Evolutionary conservation across 2,888 invertebrate species (phyloP).

Genomic region (Prosapia bicincta): DNA sequence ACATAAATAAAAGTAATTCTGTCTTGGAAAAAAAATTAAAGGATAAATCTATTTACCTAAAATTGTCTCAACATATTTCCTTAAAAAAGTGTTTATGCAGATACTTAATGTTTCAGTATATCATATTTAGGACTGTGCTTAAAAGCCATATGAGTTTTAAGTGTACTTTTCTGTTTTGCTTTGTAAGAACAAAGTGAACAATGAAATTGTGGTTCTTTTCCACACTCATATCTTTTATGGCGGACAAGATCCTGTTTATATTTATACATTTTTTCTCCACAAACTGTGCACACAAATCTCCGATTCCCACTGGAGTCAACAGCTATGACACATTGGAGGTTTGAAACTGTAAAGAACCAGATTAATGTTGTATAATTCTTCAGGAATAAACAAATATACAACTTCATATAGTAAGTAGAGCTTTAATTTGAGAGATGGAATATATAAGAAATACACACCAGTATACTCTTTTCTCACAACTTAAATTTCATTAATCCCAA

Average conservation of each 20-base stretch:
- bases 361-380: too few species aligned
- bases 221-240: conserved; percentile 43
- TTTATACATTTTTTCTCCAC: conserved; percentile 39
- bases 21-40: too few species aligned
- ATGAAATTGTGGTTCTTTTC: conserved; percentile 36
- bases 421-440: too few species aligned
- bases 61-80: too few species aligned
- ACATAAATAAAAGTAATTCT: too few species aligned
- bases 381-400: too few species aligned
- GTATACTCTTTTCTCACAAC: too few species aligned
- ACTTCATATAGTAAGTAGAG: too few species aligned
- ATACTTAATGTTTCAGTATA: not conserved
- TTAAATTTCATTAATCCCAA: too few species aligned
- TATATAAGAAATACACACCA: too few species aligned
- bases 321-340: not conserved
- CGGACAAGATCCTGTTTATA: conserved; percentile 33
- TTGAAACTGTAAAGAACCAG: not conserved
- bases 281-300: conserved; percentile 33
- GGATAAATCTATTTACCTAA: too few species aligned
- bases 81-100: too few species aligned
- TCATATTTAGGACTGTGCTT: not conserved
- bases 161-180: conserved; percentile 24
- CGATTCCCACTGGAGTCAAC: not conserved
- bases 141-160: conserved; percentile 14
- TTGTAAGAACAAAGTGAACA: conserved; percentile 28